Conservation (phyloP, 2,888 invertebrate species). For the Nemoura dubitans region DNA sequence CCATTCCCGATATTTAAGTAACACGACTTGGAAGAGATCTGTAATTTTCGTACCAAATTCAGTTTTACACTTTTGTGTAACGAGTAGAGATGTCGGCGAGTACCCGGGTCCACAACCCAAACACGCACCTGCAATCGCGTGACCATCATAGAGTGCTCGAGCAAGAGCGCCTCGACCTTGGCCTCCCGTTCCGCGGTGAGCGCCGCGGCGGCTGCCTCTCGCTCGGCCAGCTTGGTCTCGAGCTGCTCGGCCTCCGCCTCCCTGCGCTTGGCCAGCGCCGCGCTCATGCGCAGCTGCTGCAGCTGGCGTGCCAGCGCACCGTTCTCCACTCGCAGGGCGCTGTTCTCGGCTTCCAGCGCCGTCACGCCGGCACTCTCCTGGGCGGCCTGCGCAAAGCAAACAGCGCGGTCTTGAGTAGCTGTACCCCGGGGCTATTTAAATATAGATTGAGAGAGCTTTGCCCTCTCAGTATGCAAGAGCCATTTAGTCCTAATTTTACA, state of each 20-base stretch:
- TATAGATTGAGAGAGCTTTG: too few species aligned
- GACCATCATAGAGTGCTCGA: not conserved
- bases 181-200: not conserved
- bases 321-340: not conserved
- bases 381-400: not conserved
- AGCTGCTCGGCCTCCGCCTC: not conserved
- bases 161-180: not conserved
- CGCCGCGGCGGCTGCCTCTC: not conserved
- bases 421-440: too few species aligned
- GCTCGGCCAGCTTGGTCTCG: not conserved
- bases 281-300: not conserved
- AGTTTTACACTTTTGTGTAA: too few species aligned
- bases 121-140: not conserved
- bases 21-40: too few species aligned
- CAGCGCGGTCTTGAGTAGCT: too few species aligned
- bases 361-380: not conserved
- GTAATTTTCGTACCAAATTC: too few species aligned
- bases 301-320: not conserved
- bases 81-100: too few species aligned
- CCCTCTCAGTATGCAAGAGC: too few species aligned
- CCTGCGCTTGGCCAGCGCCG: not conserved
- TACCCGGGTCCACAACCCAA: too few species aligned
- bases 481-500: too few species aligned
- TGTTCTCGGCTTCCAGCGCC: not conserved
- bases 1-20: too few species aligned